Evolutionary conservation across 1,140 invertebrate genomes (phyloP), one percentile per base, ranked within the genome.

Genomic region (Eueides isabella): DNA sequence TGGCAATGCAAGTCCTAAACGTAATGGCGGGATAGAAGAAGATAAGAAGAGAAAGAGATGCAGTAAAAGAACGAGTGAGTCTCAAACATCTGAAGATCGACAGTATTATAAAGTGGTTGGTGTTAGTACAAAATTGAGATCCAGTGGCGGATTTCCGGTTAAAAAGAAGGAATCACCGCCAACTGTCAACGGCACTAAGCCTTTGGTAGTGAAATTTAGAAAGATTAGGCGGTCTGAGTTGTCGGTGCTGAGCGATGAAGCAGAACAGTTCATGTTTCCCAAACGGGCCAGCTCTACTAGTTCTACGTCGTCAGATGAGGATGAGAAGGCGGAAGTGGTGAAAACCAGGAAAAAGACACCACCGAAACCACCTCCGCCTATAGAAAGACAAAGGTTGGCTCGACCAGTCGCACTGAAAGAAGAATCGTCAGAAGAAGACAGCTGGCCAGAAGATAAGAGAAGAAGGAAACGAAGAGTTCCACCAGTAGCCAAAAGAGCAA

Each of bases 181-280:
- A 0, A 69, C 81, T 1, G 87, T 85, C 66, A 88, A 94, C 84
- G 82, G 94, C 81, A 82, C 90, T 75, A 95, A 91, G 71, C 95
- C 94, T 19, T 80, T 96, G 19, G 96, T 97, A 5, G 96, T 97
- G 0, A 95, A 97, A 76, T 97, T 97, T 76, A 84, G 90, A 30
- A 95, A 96, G 67, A 94, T 96, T 5, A 93, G 96, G 26, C 95
- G 95, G 66, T 96, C 96, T 0, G 96, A 97, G 87, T 80, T 97
- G 23, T 95, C 95, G 0, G 93, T 96, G 23, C 84, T 97, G 1
- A 97, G 96, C 72, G 96, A 97, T 73, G 97, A 97, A 85, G 97
- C 97, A 0, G 96, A 97, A 79, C 97, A 96, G 65, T 97, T 97
- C 84, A 96, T 97, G 95, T 97, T 97, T 85, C 95, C 96, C 0